Base-by-base conservation (phyloP, 2,888 invertebrate species). In the Drosophila kuntzei region DNA sequence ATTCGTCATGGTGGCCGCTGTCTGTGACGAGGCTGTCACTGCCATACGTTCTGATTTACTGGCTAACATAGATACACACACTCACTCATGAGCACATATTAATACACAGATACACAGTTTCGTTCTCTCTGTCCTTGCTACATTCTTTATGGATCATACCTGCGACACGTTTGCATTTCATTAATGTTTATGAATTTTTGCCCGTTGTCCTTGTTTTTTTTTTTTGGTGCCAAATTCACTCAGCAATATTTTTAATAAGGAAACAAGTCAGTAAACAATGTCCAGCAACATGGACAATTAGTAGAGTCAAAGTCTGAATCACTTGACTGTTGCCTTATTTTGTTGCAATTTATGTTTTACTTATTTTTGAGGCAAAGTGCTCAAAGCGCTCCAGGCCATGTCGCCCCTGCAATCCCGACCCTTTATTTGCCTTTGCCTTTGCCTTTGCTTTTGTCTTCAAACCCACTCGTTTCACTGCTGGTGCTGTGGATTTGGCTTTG, bases 41-140 rank as follows among this genome's bases (percentile, higher is more conserved):
- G 85, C 87, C 87, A 83, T 81, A 81, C 85, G 87, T 73, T 77
- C 87, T 83, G 83, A 83, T 83, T 83, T 83, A 83, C 87, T 87
- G 79, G 62, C 74, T 49, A 68, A 36, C 61, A 65, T 54, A 83
- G 41, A 50, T 59, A 55, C 63, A 59, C 20, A 27, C 49, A 14
- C 34, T 16, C 27, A 25, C 54, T 25, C 25, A 25, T 25, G 25
- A 1, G 25, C 25, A 27, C 49, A 37, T 55, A 34, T 59, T 18
- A 20, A 22, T 25, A 25, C 25, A 25, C 25, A 25, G 5, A 6
- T 25, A 25, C 25, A 25, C 3, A 25, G 25, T 3, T 25, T 25
- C 5, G 5, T 27, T 27, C 27, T 27, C 27, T 2, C 37, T 22
- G 9, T 16, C 20, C 22, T 36, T 36, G 22, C 32, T 4, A 20